Evolutionary conservation across 2,113 vertebrate genomes (phyloP), one percentile per base, ranked within the genome.

Genomic region (Coregonus clupeaformis): DNA sequence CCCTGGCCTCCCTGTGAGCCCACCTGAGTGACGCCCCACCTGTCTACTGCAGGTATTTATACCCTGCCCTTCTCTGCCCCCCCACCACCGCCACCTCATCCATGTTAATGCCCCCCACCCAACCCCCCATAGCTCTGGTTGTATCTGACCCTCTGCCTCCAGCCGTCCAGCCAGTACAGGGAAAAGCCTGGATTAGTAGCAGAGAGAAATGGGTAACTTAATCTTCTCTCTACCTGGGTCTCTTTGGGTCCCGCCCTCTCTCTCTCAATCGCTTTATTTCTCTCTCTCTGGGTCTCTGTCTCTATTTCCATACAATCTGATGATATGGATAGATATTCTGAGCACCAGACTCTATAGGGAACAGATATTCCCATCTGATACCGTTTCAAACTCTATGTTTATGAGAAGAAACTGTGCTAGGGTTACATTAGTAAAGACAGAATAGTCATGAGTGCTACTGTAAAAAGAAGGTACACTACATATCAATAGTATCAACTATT

Each of bases 31-130:
- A 91, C 77, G 72, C 88, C 75, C 77, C 69, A 69, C 90, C 89
- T 84, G 89, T 92, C 89, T 88, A 93, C 91, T 95, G 94, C 96
- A 94, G 93, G 95, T 93, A 97, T 97, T 99, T 98, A 98, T 98
- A 96, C 90, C 71, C 57, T 79, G 77, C 83, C 83, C 80, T 55
- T 20, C 67, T 62, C 77, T 36, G 42, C 89, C 85, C 93, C 92
- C 94, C 92, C 93, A 27, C 27, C 86, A 45, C 72, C 22, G 25
- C 24, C 24, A 6, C 29, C 7, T 42, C 36, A 42, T 42, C 36
- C 36, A 12, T 42, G 36, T 42, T 3, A 42, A 42, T 42, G 9
- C 9, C 9, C 36, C 30, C 36, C 87, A 85, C 89, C 87, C 90
- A 87, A 42, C 36, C 91, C 90, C 86, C 66, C 79, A 74, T 84